phyloP scores from a whole-genome alignment of 2,113 vertebrate genomes.

The Apistogramma diplotaenia region DNA sequence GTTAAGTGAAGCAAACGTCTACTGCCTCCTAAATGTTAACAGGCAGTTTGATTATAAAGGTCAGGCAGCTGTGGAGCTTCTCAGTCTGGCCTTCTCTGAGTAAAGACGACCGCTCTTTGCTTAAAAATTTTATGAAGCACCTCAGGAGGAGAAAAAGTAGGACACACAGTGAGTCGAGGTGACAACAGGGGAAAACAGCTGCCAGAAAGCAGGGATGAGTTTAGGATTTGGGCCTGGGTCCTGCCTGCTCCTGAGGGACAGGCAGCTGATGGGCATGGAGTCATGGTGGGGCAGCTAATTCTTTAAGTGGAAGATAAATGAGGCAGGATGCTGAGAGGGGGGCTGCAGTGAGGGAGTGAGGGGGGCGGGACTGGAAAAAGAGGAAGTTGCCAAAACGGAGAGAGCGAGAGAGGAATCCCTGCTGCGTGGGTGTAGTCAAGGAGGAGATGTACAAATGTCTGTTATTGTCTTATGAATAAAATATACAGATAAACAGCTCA shows the following conservation, averaged over 20 bases:
- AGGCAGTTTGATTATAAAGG: background rate
- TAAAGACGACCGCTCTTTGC: background rate
- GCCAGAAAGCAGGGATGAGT: constrained; percentile 14
- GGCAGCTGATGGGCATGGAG: constrained; percentile 29
- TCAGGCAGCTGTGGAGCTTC: background rate
- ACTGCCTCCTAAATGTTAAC: background rate
- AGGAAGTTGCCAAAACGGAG: constrained; percentile 35
- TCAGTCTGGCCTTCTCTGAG: background rate
- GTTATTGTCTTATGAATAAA: constrained; percentile 68
- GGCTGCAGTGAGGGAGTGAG: background rate
- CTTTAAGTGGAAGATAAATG: constrained; percentile 61
- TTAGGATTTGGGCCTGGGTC: background rate
- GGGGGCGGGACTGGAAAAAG: background rate
- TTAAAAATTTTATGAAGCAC: constrained; percentile 44
- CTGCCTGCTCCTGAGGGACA: constrained; percentile 19
- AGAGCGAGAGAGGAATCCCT: constrained; percentile 35
- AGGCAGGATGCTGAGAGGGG: constrained; percentile 16
- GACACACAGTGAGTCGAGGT: constrained; percentile 25
- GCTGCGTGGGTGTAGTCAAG: constrained; percentile 45
- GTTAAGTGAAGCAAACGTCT: background rate
- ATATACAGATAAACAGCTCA: constrained; percentile 57
- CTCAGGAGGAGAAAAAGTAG: constrained; percentile 46
- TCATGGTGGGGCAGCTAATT: constrained; percentile 44
- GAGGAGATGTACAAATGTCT: constrained; percentile 50
- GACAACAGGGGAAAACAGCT: background rate